Percentiles rank a stretch among this genome's conserved stretches.
Evolutionary conservation across 2,797 vertebrate species (phyloP).

Genomic region (Catamblyrhynchus diadema): DNA sequence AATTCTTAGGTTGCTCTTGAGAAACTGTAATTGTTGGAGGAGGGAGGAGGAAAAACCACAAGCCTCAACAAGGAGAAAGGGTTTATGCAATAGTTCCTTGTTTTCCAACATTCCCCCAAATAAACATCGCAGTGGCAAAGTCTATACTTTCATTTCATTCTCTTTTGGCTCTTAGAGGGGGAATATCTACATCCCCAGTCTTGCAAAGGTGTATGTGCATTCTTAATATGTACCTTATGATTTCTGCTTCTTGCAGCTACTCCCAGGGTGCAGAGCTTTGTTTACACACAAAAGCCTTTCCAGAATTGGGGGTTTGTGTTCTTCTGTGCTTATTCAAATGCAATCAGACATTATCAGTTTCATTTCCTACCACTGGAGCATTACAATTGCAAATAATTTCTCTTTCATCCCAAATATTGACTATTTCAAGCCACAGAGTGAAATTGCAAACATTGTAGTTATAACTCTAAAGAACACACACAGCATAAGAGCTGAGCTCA

Average conservation of each 20-base stretch:
- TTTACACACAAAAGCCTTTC: slow-evolving; percentile 7
- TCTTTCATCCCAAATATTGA: slow-evolving; percentile 39
- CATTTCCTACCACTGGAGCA: not conserved
- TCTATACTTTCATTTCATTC: not conserved
- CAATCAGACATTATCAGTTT: slow-evolving; percentile 10
- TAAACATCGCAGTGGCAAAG: not conserved
- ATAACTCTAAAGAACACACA: not conserved
- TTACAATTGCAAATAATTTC: slow-evolving; percentile 32
- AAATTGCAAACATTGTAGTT: slow-evolving; percentile 24
- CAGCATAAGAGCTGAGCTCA: not conserved
- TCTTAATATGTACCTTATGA: not conserved
- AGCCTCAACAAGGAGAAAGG: slow-evolving; percentile 28
- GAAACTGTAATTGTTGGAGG: slow-evolving; percentile 39
- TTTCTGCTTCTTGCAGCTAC: not conserved
- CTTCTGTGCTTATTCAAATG: slow-evolving; percentile 10
- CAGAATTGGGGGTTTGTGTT: not conserved
- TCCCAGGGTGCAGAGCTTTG: slow-evolving; percentile 1
- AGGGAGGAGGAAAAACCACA: slow-evolving; percentile 37
- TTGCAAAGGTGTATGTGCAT: not conserved
- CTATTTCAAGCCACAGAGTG: not conserved
- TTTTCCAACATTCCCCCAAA: slow-evolving; percentile 28
- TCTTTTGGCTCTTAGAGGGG: not conserved
- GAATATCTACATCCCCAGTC: not conserved
- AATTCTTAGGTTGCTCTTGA: slow-evolving; percentile 37
- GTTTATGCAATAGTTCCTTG: slow-evolving; percentile 30